Base-by-base conservation (phyloP, 2,888 invertebrate genomes). In the Morpho helenor region DNA sequence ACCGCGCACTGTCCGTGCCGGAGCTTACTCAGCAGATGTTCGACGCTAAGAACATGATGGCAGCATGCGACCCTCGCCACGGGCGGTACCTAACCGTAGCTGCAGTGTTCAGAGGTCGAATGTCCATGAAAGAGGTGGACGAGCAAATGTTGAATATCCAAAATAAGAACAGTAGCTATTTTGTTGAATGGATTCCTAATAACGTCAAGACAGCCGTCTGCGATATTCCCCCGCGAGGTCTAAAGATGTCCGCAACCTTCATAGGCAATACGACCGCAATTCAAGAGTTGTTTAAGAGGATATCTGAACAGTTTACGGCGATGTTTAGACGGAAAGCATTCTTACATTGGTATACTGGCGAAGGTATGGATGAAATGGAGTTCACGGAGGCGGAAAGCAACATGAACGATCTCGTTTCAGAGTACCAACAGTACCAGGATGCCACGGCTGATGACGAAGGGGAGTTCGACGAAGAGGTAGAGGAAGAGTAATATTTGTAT, bases 351-450 rank as follows among this genome's bases (percentile, higher is more conserved):
- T 31, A 31, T 31, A 31, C 31, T 31, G 31, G 31, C 31, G 31
- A 31, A 31, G 31, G 31, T 31, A 31, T 31, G 31, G 31, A 31
- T 5, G 31, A 31, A 31, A 31, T 31, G 31, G 31, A 31, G 31
- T 31, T 31, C 31, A 31, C 31, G 31, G 31, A 31, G 31, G 31
- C 31, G 31, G 31, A 31, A 31, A 31, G 31, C 31, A 31, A 31
- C 31, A 31, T 31, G 31, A 31, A 31, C 31, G 98, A 96, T 76
- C 84, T 96, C 73, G 94, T 97, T 51, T 96, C 96, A 2, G 97
- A 97, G 81, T 97, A 97, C 79, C 97, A 97, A 79, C 97, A 97
- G 80, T 97, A 97, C 81, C 97, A 97, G 82, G 96, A 97, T 75
- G 97, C 96, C 8, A 94, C 95, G 10, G 94, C 95, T 62, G 96